Conservation (phyloP, 1,140 invertebrate species). For the Drosophila hydei region DNA sequence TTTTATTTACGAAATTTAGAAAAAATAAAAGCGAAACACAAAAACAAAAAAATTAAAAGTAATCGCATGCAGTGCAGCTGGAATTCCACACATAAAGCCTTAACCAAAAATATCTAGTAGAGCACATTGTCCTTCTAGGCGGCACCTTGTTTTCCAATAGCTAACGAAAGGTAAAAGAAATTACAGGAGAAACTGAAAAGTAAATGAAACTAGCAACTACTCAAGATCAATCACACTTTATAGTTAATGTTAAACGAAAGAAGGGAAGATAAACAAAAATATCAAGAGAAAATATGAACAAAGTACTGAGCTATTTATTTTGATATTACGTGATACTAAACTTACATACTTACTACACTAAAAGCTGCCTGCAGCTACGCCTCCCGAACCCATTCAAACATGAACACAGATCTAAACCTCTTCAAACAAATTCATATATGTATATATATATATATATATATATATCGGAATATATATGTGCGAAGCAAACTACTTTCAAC, state of each 20-base stretch:
- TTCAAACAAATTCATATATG: constrained; percentile 4
- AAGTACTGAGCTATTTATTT: constrained; percentile 74
- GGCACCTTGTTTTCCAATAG: constrained; percentile 33
- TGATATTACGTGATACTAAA: constrained; percentile 82
- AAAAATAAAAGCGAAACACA: neutral
- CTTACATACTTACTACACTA: constrained; percentile 58
- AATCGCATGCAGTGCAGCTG: constrained; percentile 29
- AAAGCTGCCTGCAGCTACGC: constrained; percentile 66
- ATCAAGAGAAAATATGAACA: constrained; percentile 20
- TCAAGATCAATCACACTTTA: constrained; percentile 37
- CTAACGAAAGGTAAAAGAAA: constrained; percentile 17
- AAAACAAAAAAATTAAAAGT: neutral
- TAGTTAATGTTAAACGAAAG: constrained; percentile 55
- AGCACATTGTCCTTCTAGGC: constrained; percentile 29
- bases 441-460: constrained; percentile 1
- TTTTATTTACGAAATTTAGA: constrained; percentile 59
- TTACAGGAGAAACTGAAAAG: constrained; percentile 10
- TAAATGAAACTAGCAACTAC: constrained; percentile 16
- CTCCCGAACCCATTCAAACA: constrained; percentile 28
- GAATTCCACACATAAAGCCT: constrained; percentile 37
- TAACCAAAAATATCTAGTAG: constrained; percentile 36
- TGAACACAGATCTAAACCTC: constrained; percentile 1
- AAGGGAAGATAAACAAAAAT: constrained; percentile 16
- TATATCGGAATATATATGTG: constrained; percentile 2
- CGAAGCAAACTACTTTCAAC: constrained; percentile 29